Percentiles rank a stretch among this genome's conserved stretches.
Evolutionary conservation across 2,888 invertebrate species (phyloP).

Genomic region (Chloromyia formosa): DNA sequence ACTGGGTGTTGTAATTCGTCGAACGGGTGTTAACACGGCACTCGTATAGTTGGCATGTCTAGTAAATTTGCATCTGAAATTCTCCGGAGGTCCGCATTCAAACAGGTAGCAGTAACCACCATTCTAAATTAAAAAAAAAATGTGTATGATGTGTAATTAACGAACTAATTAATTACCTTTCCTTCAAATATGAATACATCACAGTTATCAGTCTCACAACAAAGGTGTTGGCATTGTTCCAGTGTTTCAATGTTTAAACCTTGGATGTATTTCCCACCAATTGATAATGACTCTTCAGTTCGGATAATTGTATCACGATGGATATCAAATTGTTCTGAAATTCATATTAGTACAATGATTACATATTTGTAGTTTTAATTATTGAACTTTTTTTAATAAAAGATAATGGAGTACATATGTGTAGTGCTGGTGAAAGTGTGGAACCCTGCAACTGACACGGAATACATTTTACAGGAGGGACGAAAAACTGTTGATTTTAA

Average conservation of each 20-base stretch:
- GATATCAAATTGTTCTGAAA: slow-evolving; percentile 73
- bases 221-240: slow-evolving; percentile 83
- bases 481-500: no score
- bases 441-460: no score
- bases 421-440: no score
- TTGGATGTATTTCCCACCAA: slow-evolving; percentile 89
- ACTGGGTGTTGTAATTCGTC: slow-evolving; percentile 57
- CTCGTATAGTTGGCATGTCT: slow-evolving; percentile 88
- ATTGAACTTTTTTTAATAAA: background rate
- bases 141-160: no score
- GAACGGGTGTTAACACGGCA: slow-evolving; percentile 78
- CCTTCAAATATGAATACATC: slow-evolving; percentile 94
- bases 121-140: slow-evolving; percentile 47
- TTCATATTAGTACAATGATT: no score
- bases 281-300: slow-evolving; percentile 85
- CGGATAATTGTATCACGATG: slow-evolving; percentile 90
- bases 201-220: slow-evolving; percentile 86
- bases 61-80: slow-evolving; percentile 93
- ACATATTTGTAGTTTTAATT: background rate
- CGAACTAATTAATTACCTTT: slow-evolving; percentile 69
- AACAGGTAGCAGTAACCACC: slow-evolving; percentile 90
- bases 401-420: no score
- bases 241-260: slow-evolving; percentile 83
- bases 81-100: slow-evolving; percentile 88
- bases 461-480: no score